A percentile compares a stretch with the other conserved stretches of the same genome.
phyloP scores from a whole-genome alignment of 2,797 vertebrate genomes.

The Sciurus carolinensis region DNA sequence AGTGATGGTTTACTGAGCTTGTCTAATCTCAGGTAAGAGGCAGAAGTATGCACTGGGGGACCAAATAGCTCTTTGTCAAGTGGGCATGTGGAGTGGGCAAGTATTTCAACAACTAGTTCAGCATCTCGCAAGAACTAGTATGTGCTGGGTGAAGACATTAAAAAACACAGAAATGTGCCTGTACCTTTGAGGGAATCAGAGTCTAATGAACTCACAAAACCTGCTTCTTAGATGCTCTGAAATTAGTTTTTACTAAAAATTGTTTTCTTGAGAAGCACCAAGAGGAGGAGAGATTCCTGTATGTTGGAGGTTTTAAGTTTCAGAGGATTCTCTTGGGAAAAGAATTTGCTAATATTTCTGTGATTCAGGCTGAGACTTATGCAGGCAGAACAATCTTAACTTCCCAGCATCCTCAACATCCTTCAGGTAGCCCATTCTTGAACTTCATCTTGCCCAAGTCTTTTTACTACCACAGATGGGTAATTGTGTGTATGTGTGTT shows the following conservation, averaged over 20 bases:
- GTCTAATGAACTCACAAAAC: not conserved
- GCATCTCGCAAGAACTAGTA: not conserved
- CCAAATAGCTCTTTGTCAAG: not conserved
- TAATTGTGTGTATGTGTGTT: not conserved
- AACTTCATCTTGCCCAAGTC: not conserved
- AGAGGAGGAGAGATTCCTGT: not conserved
- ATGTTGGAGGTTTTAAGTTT: not conserved
- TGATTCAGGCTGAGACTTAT: constrained; percentile 36
- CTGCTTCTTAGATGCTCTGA: not conserved
- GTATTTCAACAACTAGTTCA: not conserved
- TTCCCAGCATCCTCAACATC: not conserved
- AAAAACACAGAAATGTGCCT: not conserved
- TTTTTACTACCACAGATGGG: not conserved
- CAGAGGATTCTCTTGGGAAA: constrained; percentile 10
- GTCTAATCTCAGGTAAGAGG: not conserved
- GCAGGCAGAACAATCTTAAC: not conserved
- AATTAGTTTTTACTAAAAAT: not conserved
- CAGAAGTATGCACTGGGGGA: not conserved
- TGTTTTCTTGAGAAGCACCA: not conserved
- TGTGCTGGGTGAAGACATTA: not conserved
- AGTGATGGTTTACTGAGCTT: not conserved
- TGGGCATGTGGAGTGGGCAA: not conserved
- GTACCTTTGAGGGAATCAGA: not conserved
- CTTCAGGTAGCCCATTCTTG: not conserved
- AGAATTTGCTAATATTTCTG: not conserved